Evolutionary conservation across 2,888 invertebrate species (phyloP).

Genomic region (Cecidostiba fungosa): DNA sequence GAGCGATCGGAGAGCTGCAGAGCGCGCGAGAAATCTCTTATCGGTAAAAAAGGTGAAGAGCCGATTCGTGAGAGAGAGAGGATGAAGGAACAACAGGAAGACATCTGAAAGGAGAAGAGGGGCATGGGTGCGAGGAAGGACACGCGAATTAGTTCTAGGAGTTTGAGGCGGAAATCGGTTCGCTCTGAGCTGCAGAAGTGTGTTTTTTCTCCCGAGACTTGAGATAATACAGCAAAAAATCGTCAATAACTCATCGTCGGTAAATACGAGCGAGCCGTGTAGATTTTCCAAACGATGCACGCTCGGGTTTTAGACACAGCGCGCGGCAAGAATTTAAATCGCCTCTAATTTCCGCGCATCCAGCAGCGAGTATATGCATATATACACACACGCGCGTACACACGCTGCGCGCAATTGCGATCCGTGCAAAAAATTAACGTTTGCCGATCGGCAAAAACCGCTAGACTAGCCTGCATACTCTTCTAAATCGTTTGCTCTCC

Average conservation of each 20-base stretch:
- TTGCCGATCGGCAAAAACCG: slow-evolving; percentile 39
- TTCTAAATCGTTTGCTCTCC: slow-evolving; percentile 32
- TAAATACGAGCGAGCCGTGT: not conserved
- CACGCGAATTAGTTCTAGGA: slow-evolving; percentile 33
- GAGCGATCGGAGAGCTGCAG: slow-evolving; percentile 4
- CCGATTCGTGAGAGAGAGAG: not conserved
- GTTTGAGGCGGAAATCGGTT: not conserved
- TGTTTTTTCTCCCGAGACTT: too few relatives aligned
- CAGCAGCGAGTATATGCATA: slow-evolving; percentile 1
- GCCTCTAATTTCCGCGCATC: slow-evolving; percentile 39
- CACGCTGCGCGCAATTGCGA: not conserved
- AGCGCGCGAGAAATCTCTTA: slow-evolving; percentile 40
- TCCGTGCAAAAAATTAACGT: slow-evolving; percentile 36
- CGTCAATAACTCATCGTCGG: not conserved
- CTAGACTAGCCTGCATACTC: slow-evolving; percentile 27
- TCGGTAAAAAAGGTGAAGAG: slow-evolving; percentile 17
- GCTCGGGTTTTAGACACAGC: not conserved
- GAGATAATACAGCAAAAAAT: not conserved
- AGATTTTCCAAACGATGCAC: slow-evolving; percentile 22
- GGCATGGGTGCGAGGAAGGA: not conserved
- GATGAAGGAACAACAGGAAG: not conserved
- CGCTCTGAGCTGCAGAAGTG: too few relatives aligned
- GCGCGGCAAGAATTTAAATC: slow-evolving; percentile 53
- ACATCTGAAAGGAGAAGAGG: slow-evolving; percentile 28
- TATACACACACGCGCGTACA: too few relatives aligned